Conservation (phyloP, 2,797 vertebrate species). For the Rhincodon typus region DNA sequence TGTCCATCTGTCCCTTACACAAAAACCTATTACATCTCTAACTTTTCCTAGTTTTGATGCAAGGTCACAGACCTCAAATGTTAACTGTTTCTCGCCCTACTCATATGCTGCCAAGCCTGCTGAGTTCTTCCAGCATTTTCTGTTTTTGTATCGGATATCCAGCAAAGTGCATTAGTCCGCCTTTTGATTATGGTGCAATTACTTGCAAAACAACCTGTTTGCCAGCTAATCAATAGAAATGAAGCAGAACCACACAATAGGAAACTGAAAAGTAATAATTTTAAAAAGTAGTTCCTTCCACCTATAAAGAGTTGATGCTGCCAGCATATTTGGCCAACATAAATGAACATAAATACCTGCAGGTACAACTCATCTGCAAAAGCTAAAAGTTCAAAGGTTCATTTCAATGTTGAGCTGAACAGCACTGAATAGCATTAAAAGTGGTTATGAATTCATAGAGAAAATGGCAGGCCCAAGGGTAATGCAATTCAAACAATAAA, state of each 20-base stretch:
- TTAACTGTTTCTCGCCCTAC: too few relatives aligned
- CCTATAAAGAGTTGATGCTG: neutral
- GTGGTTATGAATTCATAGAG: neutral
- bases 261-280: neutral
- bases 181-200: neutral
- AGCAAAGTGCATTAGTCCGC: too few relatives aligned
- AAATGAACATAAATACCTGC: neutral
- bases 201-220: neutral
- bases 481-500: slow-evolving; percentile 1
- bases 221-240: neutral
- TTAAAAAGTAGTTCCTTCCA: neutral
- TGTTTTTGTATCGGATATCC: too few relatives aligned
- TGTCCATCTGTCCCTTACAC: too few relatives aligned
- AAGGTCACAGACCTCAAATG: too few relatives aligned
- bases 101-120: too few relatives aligned
- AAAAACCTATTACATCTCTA: too few relatives aligned
- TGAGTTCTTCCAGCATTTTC: too few relatives aligned
- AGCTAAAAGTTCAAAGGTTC: neutral
- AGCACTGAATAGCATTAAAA: neutral
- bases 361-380: neutral
- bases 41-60: too few relatives aligned
- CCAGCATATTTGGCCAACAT: neutral
- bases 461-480: neutral
- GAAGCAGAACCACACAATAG: neutral
- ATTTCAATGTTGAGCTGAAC: neutral